Conservation (phyloP, 2,888 invertebrate species). For the Volucella inflata region DNA sequence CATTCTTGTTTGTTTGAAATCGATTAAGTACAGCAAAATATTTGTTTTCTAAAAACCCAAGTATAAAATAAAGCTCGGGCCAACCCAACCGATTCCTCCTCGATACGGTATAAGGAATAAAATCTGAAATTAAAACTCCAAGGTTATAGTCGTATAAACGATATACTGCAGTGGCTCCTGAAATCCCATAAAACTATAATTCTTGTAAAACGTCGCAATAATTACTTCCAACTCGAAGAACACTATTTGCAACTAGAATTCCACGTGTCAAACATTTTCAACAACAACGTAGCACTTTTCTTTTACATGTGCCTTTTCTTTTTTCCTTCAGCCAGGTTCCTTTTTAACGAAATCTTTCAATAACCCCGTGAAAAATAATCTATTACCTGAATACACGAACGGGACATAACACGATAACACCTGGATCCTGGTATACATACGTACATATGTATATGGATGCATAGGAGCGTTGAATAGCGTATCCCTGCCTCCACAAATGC, state of each 20-base stretch:
- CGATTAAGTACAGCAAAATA: too few species aligned
- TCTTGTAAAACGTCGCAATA: slow-evolving; percentile 63
- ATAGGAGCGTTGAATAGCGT: neutral
- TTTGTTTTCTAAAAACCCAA: too few species aligned
- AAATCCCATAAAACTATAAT: slow-evolving; percentile 2
- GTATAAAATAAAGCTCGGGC: too few species aligned
- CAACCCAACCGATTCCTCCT: too few species aligned
- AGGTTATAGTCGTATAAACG: too few species aligned
- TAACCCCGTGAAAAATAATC: slow-evolving; percentile 62
- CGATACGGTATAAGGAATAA: too few species aligned
- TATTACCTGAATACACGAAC: slow-evolving; percentile 72
- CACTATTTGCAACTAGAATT: slow-evolving; percentile 29
- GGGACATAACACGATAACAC: slow-evolving; percentile 66
- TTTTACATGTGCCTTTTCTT: neutral
- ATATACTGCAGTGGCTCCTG: neutral
- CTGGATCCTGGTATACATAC: slow-evolving; percentile 47
- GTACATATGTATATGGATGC: neutral
- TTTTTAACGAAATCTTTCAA: slow-evolving; percentile 63
- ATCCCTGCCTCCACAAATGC: slow-evolving; percentile 45
- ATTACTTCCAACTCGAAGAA: slow-evolving; percentile 61
- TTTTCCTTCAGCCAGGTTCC: neutral
- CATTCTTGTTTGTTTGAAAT: too few species aligned
- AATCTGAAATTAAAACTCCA: too few species aligned
- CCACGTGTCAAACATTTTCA: slow-evolving; percentile 44
- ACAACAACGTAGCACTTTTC: slow-evolving; percentile 16